Base-by-base conservation (phyloP, 1,140 invertebrate genomes). In the Nasonia vitripennis region DNA sequence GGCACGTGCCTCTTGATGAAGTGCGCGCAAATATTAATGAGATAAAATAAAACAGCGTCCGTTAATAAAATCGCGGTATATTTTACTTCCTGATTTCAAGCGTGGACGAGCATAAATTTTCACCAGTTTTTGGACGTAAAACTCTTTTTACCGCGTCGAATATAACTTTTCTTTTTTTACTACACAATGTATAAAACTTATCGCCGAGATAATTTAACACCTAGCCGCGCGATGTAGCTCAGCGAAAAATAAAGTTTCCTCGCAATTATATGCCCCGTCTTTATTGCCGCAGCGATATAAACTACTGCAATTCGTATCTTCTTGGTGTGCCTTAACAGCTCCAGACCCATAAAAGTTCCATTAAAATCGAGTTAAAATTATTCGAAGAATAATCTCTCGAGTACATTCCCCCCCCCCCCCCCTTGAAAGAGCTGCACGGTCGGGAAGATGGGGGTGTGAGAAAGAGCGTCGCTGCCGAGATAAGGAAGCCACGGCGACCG, bases 351-450 rank as follows among this genome's bases (percentile, higher is more conserved):
- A 55, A 85, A 78, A 83, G 78, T 85, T 86, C 85, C 88, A 87
- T 88, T 88, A 89, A 87, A 80, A 80, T 83, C 83, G 77, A 83
- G 82, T 41, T 23, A 70, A 80, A 80, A 70, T 70, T 80, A 80
- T 80, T 37, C 78, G n/a, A 45, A 11, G 41, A 79, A 67, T 77
- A 80, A 80, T 80, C 78, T 80, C 78, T 70, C 11, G 20, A 37
- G 78, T 23, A 70, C 62, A 23, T 41, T 68, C 48, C 6, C 73
- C 73, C 37, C 12, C 37, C 48, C 6, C 73, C 73, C 37, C 12
- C 37, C 12, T 37, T 3, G 5, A 37, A 41, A 45, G 17, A 75
- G 14, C 14, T 1, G 0, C 27, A 2, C 0, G 4, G 67, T n/a
- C 75, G 75, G 10, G 20, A 78, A 31, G 12, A 55, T 23, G 20